Evolutionary conservation across 1,140 invertebrate species (phyloP), one percentile per base, ranked within the genome.

Genomic region (Apis laboriosa): DNA sequence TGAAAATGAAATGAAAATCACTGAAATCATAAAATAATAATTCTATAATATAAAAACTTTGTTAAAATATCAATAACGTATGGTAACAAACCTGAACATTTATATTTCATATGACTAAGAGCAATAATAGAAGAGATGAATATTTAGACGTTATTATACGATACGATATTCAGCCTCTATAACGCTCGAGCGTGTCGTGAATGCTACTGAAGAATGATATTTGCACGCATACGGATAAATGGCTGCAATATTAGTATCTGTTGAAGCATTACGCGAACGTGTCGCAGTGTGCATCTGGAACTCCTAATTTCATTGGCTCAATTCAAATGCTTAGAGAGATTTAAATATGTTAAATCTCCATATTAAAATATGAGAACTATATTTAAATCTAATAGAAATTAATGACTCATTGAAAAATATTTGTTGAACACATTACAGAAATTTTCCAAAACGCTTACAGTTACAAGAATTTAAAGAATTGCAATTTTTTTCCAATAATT

Each of bases 181-280:
- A 11, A 63, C 21, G 75, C 28, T 55, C n/a, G 28, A 24, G 17
- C 13, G n/a, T 66, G n/a, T 12, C 19, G 64, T 9, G 15, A 63
- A 67, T 55, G 21, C 28, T 9, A 34, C 28, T 24, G 19, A 60
- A 58, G 51, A 56, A 77, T 66, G 75, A 43, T 63, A 53, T 66
- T 66, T 34, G 24, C 63, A 66, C 43, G 24, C 61, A n/a, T 51
- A 56, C 75, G 12, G 51, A 66, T 21, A 24, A 28, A 43, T 17
- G 17, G 17, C 19, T 15, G 53, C 9, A 53, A 78, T 70, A 78
- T 19, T 19, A 51, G 55, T 78, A 66, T 77, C 66, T 68, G n/a
- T n/a, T 78, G 49, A 77, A 76, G 55, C 61, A 66, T 61, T 49
- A 76, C 19, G 60, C 15, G 58, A 63, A 49, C 60, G 51, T 53